These are phyloP conservation scores for Aselliscus stoliczkanus DNA, from an alignment of 2,797 vertebrate species.

Conservation along the genomic window DNA sequence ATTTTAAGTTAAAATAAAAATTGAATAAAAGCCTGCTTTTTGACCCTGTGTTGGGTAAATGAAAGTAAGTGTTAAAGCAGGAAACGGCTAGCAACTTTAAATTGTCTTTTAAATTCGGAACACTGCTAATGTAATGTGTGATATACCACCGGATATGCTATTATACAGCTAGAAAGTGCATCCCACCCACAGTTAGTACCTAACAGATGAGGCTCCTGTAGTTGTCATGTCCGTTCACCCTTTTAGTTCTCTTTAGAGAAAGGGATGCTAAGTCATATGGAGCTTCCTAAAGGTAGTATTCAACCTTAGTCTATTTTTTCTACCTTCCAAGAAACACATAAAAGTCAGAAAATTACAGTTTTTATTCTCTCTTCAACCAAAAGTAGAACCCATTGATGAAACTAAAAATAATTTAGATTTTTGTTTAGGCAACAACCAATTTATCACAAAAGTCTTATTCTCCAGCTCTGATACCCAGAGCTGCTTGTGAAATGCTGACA, in stretches of 20 bases:
- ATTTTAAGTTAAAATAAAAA: slow-evolving; percentile 34
- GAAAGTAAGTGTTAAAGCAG: neutral
- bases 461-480: neutral
- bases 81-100: slow-evolving; percentile 23
- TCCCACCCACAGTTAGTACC: neutral
- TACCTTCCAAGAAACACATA: neutral
- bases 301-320: neutral
- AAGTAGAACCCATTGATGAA: neutral
- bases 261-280: neutral
- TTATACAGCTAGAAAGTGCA: neutral
- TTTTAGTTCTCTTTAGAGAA: slow-evolving; percentile 4
- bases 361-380: slow-evolving; percentile 36
- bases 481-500: neutral
- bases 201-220: neutral
- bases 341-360: slow-evolving; percentile 10
- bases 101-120: slow-evolving; percentile 21
- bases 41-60: neutral
- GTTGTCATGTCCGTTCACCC: neutral
- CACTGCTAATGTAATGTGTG: neutral
- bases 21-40: neutral
- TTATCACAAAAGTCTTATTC: neutral
- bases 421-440: neutral
- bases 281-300: slow-evolving; percentile 1
- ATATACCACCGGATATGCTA: neutral
- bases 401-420: slow-evolving; percentile 28